Percentiles rank a stretch among this genome's conserved stretches.
Evolutionary conservation across 2,888 invertebrate species (phyloP).

Genomic region (Stictocephala bisonia): DNA sequence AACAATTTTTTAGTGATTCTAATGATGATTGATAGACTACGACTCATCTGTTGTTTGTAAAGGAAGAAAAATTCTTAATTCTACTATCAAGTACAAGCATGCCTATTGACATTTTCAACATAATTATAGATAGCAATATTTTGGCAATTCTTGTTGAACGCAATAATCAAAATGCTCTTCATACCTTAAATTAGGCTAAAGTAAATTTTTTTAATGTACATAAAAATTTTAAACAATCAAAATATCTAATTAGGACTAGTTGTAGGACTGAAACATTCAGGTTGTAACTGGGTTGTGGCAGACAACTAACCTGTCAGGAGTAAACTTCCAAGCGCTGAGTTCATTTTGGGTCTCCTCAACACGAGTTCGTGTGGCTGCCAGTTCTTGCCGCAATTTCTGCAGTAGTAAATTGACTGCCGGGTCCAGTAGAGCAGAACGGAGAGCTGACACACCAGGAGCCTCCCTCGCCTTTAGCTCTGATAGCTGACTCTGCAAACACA

Average conservation of each 20-base stretch:
- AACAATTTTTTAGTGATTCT: too few relatives aligned
- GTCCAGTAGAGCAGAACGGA: slow-evolving; percentile 89
- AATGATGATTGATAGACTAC: too few relatives aligned
- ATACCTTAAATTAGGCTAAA: background rate
- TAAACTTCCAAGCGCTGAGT: slow-evolving; percentile 98
- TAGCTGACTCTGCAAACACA: slow-evolving; percentile 92
- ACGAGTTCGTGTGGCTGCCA: slow-evolving; percentile 88
- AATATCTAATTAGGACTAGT: too few relatives aligned
- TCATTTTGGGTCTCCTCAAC: slow-evolving; percentile 98
- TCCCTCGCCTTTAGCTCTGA: slow-evolving; percentile 92
- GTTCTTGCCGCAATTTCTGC: slow-evolving; percentile 89
- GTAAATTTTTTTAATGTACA: background rate
- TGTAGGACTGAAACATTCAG: too few relatives aligned
- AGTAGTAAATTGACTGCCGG: slow-evolving; percentile 96
- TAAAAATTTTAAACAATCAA: background rate
- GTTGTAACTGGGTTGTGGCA: too few relatives aligned
- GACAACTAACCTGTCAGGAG: slow-evolving; percentile 85
- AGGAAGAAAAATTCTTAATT: too few relatives aligned
- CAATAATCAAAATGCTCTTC: too few relatives aligned
- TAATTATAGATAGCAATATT: too few relatives aligned
- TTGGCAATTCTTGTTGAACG: too few relatives aligned
- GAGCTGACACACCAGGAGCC: slow-evolving; percentile 78
- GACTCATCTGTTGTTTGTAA: too few relatives aligned
- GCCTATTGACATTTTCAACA: too few relatives aligned
- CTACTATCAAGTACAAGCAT: too few relatives aligned